Base-by-base conservation (phyloP, 2,797 vertebrate species). In the Fistularia commersonii region DNA sequence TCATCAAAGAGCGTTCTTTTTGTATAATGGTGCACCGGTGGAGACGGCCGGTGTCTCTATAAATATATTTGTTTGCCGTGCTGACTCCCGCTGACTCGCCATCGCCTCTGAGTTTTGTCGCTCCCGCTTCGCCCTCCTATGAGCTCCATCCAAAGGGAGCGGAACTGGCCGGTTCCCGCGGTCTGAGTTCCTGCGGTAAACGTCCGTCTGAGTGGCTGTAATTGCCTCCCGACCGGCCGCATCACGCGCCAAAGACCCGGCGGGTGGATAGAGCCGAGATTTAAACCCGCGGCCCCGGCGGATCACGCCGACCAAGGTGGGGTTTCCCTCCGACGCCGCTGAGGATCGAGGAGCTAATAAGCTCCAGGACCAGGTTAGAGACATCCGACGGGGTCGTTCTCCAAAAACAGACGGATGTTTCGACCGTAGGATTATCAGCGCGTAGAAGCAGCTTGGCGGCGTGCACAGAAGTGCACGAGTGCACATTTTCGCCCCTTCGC, bases 141-240 rank as follows among this genome's bases (percentile, higher is more conserved):
- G 77, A 80, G 76, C 56, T 68, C 74, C 64, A 77, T 78, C 75
- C 72, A 73, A 65, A 79, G 63, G 64, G 77, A 82, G 56, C 75
- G 68, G 63, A 44, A 70, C 68, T 76, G 62, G 77, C 57, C 75
- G 51, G 6, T 57, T 71, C 77, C 76, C 54, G 57, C 66, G 69
- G 73, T 72, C 69, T 58, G 69, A 59, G 76, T 79, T 82, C 66
- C 69, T 79, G 52, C 66, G 54, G 61, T 83, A 80, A 83, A 84
- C 75, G 83, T 73, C 74, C 64, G 71, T 67, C 72, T 81, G 80
- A 87, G 82, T 86, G 80, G 76, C 61, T 48, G 78, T 85, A 84
- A 89, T 85, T 84, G 83, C 80, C 79, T 85, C 64, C 60, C 58
- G 31, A 64, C 61, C 61, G 57, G 72, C 79, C 77, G 76, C 74